These are phyloP conservation scores for Hoplostethus atlanticus DNA, from an alignment of 2,797 vertebrate species.

Conservation along the genomic window DNA sequence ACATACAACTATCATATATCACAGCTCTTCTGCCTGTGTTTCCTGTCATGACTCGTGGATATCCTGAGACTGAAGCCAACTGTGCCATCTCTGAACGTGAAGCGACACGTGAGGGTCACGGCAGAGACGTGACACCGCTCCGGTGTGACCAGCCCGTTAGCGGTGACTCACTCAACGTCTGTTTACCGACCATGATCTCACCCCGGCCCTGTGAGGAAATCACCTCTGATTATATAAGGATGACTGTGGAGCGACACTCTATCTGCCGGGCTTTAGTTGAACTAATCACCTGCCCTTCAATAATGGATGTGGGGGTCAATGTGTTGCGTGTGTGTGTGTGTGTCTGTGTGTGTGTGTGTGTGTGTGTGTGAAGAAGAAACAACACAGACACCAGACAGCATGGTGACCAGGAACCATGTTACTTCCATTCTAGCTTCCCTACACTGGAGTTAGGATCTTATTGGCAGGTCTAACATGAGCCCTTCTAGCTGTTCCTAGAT, in stretches of 20 bases:
- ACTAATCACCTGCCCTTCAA: conserved; percentile 65
- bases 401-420: not conserved
- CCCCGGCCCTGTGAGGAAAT: conserved; percentile 53
- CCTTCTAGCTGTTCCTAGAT: too few species aligned
- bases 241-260: conserved; percentile 61
- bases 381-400: conserved; percentile 27
- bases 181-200: conserved; percentile 65
- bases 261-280: conserved; percentile 55
- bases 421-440: too few species aligned
- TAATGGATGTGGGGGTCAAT: conserved; percentile 73
- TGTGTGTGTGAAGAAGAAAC: conserved; percentile 43
- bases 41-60: not conserved
- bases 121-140: not conserved
- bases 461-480: too few species aligned
- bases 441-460: too few species aligned
- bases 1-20: too few species aligned
- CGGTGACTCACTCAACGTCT: conserved; percentile 16
- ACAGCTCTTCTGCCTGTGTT: too few species aligned
- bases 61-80: not conserved
- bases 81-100: not conserved
- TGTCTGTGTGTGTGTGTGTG: conserved; percentile 39
- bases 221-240: conserved; percentile 68
- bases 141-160: conserved; percentile 10
- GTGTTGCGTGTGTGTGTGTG: conserved; percentile 25
- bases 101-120: not conserved